phyloP scores from a whole-genome alignment of 2,113 vertebrate genomes.

The Emydura subglobosa region DNA sequence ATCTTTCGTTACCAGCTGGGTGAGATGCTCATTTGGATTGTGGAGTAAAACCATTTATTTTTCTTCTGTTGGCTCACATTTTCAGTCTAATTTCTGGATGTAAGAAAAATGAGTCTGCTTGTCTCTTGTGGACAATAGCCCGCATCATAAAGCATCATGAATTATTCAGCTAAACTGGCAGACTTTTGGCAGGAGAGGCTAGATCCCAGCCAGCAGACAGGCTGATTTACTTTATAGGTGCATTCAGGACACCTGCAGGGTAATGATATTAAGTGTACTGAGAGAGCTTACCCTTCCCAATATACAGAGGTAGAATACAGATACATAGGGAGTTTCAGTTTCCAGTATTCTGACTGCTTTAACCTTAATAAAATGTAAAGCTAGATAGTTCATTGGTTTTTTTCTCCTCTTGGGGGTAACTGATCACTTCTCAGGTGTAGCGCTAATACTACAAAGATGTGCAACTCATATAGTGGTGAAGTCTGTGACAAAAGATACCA shows the following conservation, averaged over 20 bases:
- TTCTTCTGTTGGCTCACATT: conserved; percentile 18
- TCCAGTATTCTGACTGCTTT: background rate
- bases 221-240: conserved; percentile 46
- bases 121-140: conserved; percentile 31
- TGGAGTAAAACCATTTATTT: background rate
- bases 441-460: background rate
- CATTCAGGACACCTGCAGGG: conserved; percentile 1
- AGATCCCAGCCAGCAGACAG: conserved; percentile 36
- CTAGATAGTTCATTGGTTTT: background rate
- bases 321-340: background rate
- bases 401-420: background rate
- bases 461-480: background rate
- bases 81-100: conserved; percentile 33
- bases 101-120: conserved; percentile 45
- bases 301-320: background rate
- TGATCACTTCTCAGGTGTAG: background rate
- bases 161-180: conserved; percentile 60
- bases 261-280: conserved; percentile 10
- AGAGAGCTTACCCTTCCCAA: conserved; percentile 14
- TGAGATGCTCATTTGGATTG: conserved; percentile 1
- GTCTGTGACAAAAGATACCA: background rate
- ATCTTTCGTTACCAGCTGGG: background rate
- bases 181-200: conserved; percentile 28
- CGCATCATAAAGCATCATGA: conserved; percentile 43
- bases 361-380: background rate